Evolutionary conservation across 2,888 invertebrate genomes (phyloP), one percentile per base, ranked within the genome.

Genomic region (Lapara coniferarum): DNA sequence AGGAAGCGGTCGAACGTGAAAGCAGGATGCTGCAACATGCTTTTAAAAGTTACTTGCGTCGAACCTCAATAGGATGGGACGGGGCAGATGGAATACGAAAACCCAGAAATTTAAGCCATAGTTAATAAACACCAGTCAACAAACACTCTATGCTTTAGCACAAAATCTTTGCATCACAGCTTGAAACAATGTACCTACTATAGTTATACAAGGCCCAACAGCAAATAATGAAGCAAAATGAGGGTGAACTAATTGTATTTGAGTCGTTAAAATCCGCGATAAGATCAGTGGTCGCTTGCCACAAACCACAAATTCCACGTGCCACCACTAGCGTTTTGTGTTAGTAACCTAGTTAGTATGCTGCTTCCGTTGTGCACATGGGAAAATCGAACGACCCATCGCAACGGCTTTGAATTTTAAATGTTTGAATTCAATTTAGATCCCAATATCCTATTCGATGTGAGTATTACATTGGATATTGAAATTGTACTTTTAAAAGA

Each of bases 291-390:
- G 63, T 13, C 13, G 63, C 46, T 6, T 3, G 19, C 13, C 44
- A n/a, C n/a, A 19, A 46, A 46, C 49, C 49, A 46, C 16, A 49
- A 49, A 63, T 49, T 63, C 19, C 8, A 49, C 46, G 63, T 63
- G 49, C 49, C 16, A 16, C 63, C 19, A 25, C 49, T 63, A n/a
- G 14, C 44, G 3, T 12, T 63, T 19, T 49, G 63, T 75, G 71
- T 77, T 69, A 59, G 71, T 76, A 76, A 75, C 80, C 79, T 72
- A 77, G 72, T 79, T 79, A 72, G 73, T 73, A 73, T 75, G 75
- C 73, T 74, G 72, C 76, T 79, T 79, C 78, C 80, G 80, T 75
- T 75, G 69, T 69, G 69, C 75, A 73, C 73, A 70, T 75, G 73
- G 71, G 71, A 70, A 73, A 73, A 71, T 77, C 59, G 71, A 75